A percentile compares a stretch with the other conserved stretches of the same genome.
Evolutionary conservation across 2,888 invertebrate species (phyloP).

Genomic region (Isoperla grammatica): DNA sequence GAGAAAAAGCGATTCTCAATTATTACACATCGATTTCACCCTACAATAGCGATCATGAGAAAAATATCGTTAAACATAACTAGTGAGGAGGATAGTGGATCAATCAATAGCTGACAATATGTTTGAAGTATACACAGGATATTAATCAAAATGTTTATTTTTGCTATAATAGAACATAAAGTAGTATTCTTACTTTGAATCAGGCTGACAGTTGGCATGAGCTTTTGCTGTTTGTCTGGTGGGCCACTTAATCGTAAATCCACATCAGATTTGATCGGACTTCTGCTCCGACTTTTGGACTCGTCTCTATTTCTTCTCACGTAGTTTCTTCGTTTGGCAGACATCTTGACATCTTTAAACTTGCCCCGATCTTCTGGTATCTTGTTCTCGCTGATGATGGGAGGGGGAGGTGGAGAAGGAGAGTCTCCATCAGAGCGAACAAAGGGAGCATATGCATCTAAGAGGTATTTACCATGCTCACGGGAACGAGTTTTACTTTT

Average conservation of each 20-base stretch:
- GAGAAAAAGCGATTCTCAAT: too few species aligned
- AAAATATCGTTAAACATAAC: too few species aligned
- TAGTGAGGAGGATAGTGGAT: too few species aligned
- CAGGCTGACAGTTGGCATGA: slow-evolving; percentile 14
- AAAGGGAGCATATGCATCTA: neutral
- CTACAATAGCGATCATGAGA: too few species aligned
- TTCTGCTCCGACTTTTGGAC: slow-evolving; percentile 50
- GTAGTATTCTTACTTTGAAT: slow-evolving; percentile 27
- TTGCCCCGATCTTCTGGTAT: slow-evolving; percentile 32
- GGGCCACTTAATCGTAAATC: slow-evolving; percentile 42
- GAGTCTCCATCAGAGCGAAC: slow-evolving; percentile 19
- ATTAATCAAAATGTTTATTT: too few species aligned
- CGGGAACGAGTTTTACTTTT: neutral
- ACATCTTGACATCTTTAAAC: slow-evolving; percentile 41
- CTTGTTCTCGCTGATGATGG: slow-evolving; percentile 23
- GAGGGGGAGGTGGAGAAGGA: slow-evolving; percentile 30
- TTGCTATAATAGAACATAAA: neutral
- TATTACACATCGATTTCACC: too few species aligned
- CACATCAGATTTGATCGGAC: slow-evolving; percentile 41
- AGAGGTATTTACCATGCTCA: slow-evolving; percentile 4
- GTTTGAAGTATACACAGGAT: too few species aligned
- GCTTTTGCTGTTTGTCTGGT: slow-evolving; percentile 41
- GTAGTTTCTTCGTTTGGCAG: slow-evolving; percentile 53
- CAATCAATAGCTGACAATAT: too few species aligned
- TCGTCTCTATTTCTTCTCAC: slow-evolving; percentile 58